Evolutionary conservation across 2,113 vertebrate species (phyloP).

Genomic region (Pycnonotus jocosus): DNA sequence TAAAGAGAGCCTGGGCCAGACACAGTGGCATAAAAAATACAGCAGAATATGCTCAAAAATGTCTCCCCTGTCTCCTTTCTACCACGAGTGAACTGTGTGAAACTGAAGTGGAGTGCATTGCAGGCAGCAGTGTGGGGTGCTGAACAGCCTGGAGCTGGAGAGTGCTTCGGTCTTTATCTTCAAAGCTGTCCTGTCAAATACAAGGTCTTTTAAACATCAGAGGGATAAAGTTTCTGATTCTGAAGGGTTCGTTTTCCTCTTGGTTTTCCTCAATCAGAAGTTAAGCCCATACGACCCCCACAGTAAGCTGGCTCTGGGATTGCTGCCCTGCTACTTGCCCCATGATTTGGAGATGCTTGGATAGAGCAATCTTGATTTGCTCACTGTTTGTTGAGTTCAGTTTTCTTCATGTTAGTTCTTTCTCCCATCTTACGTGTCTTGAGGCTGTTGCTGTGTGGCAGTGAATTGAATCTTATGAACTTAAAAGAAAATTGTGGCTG

Average conservation of each 20-base stretch:
- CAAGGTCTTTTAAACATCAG: conserved; percentile 76
- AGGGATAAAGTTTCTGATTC: conserved; percentile 75
- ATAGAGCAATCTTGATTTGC: conserved; percentile 38
- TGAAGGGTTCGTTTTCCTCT: conserved; percentile 68
- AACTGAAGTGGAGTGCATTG: conserved; percentile 49
- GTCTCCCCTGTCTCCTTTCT: conserved; percentile 24
- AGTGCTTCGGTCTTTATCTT: conserved; percentile 66
- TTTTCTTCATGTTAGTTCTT: conserved; percentile 36
- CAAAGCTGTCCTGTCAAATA: conserved; percentile 74
- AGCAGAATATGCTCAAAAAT: conserved; percentile 35
- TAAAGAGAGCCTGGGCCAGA: background rate
- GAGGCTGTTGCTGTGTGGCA: conserved; percentile 26
- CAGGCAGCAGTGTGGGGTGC: conserved; percentile 57
- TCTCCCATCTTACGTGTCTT: background rate
- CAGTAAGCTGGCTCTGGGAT: conserved; percentile 49
- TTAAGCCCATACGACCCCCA: conserved; percentile 68
- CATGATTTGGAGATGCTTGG: conserved; percentile 43
- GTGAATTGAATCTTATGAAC: background rate
- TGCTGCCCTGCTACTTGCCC: conserved; percentile 55
- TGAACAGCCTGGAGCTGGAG: conserved; percentile 70
- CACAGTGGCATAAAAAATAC: background rate
- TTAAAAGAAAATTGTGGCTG: conserved; percentile 44
- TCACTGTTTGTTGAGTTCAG: conserved; percentile 57
- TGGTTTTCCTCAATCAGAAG: conserved; percentile 72
- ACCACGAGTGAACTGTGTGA: background rate